These are phyloP conservation scores for Aeoliscus strigatus DNA, from an alignment of 2,797 vertebrate species.

Conservation along the genomic window DNA sequence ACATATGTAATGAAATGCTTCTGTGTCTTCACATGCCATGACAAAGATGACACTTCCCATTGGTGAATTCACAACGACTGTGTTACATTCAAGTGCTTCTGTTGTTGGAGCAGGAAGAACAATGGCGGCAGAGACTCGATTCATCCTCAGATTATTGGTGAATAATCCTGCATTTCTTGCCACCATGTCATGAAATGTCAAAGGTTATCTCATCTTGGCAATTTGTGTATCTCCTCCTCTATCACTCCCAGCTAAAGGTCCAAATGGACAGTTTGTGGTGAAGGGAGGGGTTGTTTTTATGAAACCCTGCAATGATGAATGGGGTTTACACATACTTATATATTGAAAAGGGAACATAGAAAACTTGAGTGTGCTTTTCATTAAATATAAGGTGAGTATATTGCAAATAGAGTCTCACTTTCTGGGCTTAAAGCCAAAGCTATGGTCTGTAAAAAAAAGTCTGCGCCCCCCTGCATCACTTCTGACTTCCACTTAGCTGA, in stretches of 20 bases:
- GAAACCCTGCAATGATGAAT: slow-evolving; percentile 11
- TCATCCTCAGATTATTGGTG: too few relatives aligned
- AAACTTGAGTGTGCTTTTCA: slow-evolving; percentile 5
- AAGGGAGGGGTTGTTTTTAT: slow-evolving; percentile 21
- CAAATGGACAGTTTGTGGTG: slow-evolving; percentile 25
- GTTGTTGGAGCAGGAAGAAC: too few relatives aligned
- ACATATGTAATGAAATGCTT: too few relatives aligned
- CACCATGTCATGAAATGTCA: too few relatives aligned
- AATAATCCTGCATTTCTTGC: too few relatives aligned
- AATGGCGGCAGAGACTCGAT: too few relatives aligned
- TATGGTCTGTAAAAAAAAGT: slow-evolving; percentile 50
- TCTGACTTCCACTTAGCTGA: slow-evolving; percentile 65
- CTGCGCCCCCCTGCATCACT: slow-evolving; percentile 53
- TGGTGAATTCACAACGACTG: too few relatives aligned
- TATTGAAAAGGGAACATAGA: neutral
- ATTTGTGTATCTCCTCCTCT: slow-evolving; percentile 47
- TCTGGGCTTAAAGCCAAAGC: slow-evolving; percentile 57
- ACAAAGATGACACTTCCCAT: too few relatives aligned
- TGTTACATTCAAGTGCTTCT: too few relatives aligned
- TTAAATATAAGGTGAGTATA: slow-evolving; percentile 9
- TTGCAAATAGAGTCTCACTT: slow-evolving; percentile 17
- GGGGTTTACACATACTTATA: slow-evolving; percentile 1
- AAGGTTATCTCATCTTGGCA: too few relatives aligned
- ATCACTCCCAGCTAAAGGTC: slow-evolving; percentile 30
- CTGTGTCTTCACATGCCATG: too few relatives aligned